Evolutionary conservation across 2,888 invertebrate genomes (phyloP), one percentile per base, ranked within the genome.

Genomic region (Prosopocoilus inquinatus): DNA sequence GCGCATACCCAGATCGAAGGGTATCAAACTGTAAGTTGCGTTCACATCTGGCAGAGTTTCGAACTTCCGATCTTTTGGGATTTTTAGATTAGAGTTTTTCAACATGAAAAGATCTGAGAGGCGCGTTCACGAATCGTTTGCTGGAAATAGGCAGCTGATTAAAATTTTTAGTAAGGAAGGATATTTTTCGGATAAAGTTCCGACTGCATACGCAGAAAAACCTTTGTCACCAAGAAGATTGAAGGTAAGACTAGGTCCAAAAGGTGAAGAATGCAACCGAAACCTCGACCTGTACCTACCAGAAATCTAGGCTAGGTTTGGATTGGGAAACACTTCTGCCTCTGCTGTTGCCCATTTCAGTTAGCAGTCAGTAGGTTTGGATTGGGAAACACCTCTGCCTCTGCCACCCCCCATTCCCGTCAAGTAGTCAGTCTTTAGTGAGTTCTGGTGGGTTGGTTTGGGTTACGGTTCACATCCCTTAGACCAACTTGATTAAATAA

Each of bases 211-310:
- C 58, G 71, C 71, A 11, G 69, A 76, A 41, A 79, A 82, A 58
- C 82, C 83, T 3, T 79, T 81, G 69, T 83, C 84, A 2, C 82
- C 83, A 46, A 80, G 82, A 52, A 80, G 81, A 68, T 78, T 81
- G 65, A 81, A 81, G 74, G 84, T 83, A 80, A 80, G 79, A 38
- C 11, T 16, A 35, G 20, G n/a, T n/a, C n/a, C n/a, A n/a, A n/a
- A n/a, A n/a, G n/a, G n/a, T n/a, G n/a, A n/a, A n/a, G n/a, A n/a
- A n/a, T n/a, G n/a, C n/a, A n/a, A n/a, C n/a, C n/a, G n/a, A n/a
- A n/a, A n/a, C n/a, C n/a, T n/a, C n/a, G n/a, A n/a, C n/a, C n/a
- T n/a, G n/a, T n/a, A n/a, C n/a, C n/a, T n/a, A n/a, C n/a, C n/a
- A n/a, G n/a, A n/a, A n/a, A n/a, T n/a, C n/a, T n/a, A n/a, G n/a